phyloP scores from a whole-genome alignment of 2,113 vertebrate species.

The Symphodus melops region DNA sequence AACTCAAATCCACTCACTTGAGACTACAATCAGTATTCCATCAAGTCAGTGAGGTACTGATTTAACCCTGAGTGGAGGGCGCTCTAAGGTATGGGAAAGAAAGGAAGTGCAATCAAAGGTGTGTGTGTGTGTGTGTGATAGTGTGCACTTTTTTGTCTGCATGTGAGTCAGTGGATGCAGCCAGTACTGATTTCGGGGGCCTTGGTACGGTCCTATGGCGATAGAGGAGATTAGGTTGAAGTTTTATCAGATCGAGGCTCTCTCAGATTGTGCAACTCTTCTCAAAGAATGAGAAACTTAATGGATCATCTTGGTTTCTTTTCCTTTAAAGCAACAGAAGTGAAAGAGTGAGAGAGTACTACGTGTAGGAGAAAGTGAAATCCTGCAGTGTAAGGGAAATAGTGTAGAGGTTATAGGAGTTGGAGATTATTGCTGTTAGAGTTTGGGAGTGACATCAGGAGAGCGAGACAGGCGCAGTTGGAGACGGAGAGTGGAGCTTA shows the following conservation, averaged over 20 bases:
- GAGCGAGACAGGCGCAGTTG: constrained; percentile 45
- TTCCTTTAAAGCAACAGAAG: constrained; percentile 14
- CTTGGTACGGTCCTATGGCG: constrained; percentile 30
- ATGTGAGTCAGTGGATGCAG: constrained; percentile 39
- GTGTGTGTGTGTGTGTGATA: constrained; percentile 34
- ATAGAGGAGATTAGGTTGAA: constrained; percentile 62
- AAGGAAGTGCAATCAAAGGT: constrained; percentile 36
- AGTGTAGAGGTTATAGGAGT: constrained; percentile 29
- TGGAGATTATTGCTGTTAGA: constrained; percentile 42
- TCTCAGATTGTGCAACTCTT: constrained; percentile 53
- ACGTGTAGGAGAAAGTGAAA: constrained; percentile 42
- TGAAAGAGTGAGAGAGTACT: constrained; percentile 24
- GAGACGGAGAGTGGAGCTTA: constrained; percentile 35
- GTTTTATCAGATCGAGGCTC: constrained; percentile 48
- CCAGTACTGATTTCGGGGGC: constrained; percentile 49
- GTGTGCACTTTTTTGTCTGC: constrained; percentile 8
- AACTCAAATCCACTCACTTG: constrained; percentile 55
- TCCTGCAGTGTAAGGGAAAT: constrained; percentile 38
- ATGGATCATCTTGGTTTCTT: constrained; percentile 49
- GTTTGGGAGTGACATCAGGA: constrained; percentile 11
- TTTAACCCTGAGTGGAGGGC: constrained; percentile 55
- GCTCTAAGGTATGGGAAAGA: constrained; percentile 32
- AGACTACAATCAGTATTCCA: constrained; percentile 65
- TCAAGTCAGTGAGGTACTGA: constrained; percentile 59
- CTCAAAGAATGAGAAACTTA: constrained; percentile 62